phyloP scores from a whole-genome alignment of 2,797 vertebrate species.

The Sciurus vulgaris region DNA sequence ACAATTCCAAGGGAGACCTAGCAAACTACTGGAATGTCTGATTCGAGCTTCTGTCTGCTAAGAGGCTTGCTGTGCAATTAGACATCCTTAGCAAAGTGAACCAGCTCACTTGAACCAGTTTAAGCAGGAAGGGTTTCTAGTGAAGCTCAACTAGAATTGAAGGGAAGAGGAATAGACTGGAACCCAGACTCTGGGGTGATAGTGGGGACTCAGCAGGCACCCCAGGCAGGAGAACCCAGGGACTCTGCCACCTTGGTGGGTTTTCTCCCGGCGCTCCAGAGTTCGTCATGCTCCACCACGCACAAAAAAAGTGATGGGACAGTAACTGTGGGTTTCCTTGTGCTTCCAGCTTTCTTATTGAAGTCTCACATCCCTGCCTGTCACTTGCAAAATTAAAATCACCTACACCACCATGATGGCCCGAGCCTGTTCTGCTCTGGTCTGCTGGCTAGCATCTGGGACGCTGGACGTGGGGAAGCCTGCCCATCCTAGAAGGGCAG shows the following conservation, averaged over 20 bases:
- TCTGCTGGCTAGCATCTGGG: background rate
- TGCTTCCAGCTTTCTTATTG: background rate
- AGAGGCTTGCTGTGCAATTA: too few relatives aligned
- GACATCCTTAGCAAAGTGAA: background rate
- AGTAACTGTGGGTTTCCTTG: too few relatives aligned
- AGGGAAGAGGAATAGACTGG: background rate
- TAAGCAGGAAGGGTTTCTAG: background rate
- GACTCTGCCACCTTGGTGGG: too few relatives aligned
- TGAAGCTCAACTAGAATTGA: background rate
- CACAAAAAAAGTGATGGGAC: background rate
- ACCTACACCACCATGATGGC: background rate
- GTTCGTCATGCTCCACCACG: background rate
- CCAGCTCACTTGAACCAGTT: too few relatives aligned
- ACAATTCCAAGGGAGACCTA: background rate
- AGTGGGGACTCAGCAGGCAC: too few relatives aligned
- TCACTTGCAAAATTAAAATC: background rate
- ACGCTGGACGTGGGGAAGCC: too few relatives aligned
- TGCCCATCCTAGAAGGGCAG: fast-evolving
- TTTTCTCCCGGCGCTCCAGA: background rate
- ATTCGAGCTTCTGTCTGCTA: background rate
- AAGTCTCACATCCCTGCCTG: background rate
- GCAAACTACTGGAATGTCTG: too few relatives aligned
- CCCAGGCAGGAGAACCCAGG: background rate
- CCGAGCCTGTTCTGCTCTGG: too few relatives aligned
- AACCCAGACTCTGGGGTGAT: too few relatives aligned